These are phyloP conservation scores for Yponomeuta malinellus DNA, from an alignment of 2,888 invertebrate species.

Conservation along the genomic window DNA sequence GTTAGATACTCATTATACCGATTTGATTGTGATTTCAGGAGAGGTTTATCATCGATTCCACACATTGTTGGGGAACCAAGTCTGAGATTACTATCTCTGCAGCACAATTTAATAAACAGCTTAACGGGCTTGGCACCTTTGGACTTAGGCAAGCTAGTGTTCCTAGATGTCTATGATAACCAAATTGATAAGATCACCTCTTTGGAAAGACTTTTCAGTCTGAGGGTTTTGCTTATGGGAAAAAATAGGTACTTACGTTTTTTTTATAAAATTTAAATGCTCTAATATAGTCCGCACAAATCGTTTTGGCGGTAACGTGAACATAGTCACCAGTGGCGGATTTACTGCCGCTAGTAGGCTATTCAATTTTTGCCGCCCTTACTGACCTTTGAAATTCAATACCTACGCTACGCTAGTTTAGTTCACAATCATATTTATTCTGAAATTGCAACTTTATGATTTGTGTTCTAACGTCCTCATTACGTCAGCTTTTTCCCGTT, in stretches of 20 bases:
- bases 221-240: conserved; percentile 91
- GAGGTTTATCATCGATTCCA: conserved; percentile 89
- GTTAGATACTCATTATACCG: too few relatives aligned
- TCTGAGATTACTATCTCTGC: conserved; percentile 89
- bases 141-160: conserved; percentile 86
- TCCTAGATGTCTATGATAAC: conserved; percentile 96
- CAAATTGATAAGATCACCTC: conserved; percentile 91
- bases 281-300: too few relatives aligned
- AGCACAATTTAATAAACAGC: conserved; percentile 91
- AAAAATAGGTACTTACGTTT: conserved; percentile 84
- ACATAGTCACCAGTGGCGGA: too few relatives aligned
- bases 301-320: too few relatives aligned
- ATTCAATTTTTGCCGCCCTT: too few relatives aligned
- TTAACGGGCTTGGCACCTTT: conserved; percentile 77
- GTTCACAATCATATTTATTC: too few relatives aligned
- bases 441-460: too few relatives aligned
- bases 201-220: conserved; percentile 83
- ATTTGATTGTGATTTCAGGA: conserved; percentile 52
- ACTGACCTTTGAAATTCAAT: too few relatives aligned
- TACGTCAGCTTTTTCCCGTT: too few relatives aligned
- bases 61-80: conserved; percentile 87
- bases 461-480: too few relatives aligned
- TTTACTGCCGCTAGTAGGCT: too few relatives aligned
- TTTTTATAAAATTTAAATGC: neutral
- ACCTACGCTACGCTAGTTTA: too few relatives aligned